A percentile compares a stretch with the other conserved stretches of the same genome.
phyloP scores from a whole-genome alignment of 2,113 vertebrate species.

The Macrotus californicus region DNA sequence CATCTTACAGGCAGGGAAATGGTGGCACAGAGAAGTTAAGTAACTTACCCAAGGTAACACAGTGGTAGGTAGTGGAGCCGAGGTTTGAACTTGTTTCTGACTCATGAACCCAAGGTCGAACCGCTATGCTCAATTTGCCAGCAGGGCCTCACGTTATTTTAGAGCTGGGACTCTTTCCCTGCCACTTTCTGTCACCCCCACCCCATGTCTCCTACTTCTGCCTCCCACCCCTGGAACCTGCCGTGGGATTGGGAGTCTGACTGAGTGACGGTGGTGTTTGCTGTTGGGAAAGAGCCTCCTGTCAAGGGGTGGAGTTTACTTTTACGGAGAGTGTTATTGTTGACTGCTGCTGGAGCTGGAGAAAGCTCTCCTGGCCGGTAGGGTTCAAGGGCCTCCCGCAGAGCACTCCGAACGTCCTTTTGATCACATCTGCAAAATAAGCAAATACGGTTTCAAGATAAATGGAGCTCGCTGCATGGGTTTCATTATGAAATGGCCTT shows the following conservation, averaged over 20 bases:
- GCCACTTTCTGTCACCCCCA: background rate
- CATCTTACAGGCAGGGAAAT: background rate
- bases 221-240: background rate
- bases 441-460: slow-evolving; percentile 81
- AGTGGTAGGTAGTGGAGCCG: background rate
- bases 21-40: background rate
- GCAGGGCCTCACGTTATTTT: background rate
- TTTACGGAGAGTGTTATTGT: slow-evolving; percentile 60
- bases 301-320: background rate
- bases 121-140: background rate
- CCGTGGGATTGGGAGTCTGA: background rate
- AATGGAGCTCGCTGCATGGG: slow-evolving; percentile 75
- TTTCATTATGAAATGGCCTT: slow-evolving; percentile 79
- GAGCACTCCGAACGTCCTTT: slow-evolving; percentile 75
- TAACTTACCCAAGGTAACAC: background rate
- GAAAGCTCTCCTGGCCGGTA: slow-evolving; percentile 57
- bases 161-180: background rate
- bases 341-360: slow-evolving; percentile 64
- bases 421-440: slow-evolving; percentile 82
- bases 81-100: background rate
- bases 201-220: rapidly evolving
- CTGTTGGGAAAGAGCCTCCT: slow-evolving; percentile 29
- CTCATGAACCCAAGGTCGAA: background rate
- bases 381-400: slow-evolving; percentile 72
- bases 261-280: background rate